These are phyloP conservation scores for Drosophila mimica DNA, from an alignment of 2,888 invertebrate genomes.

Conservation along the genomic window DNA sequence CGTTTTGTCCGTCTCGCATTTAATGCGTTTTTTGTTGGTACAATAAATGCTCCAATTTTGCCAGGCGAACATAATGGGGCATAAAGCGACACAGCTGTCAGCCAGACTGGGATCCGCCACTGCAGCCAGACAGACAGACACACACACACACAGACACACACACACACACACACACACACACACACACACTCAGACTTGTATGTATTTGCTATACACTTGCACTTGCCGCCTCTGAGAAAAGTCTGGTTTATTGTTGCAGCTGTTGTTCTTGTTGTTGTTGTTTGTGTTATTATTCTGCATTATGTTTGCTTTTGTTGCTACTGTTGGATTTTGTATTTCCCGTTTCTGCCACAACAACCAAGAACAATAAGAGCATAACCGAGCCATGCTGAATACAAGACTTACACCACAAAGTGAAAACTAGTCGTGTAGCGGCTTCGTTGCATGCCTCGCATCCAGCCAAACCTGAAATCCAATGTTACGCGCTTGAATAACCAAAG, in stretches of 20 bases:
- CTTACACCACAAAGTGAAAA: slow-evolving; percentile 37
- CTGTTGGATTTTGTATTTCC: slow-evolving; percentile 10
- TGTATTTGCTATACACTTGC: slow-evolving; percentile 33
- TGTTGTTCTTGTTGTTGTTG: slow-evolving; percentile 8
- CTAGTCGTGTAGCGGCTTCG: slow-evolving; percentile 29
- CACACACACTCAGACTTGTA: slow-evolving; percentile 4
- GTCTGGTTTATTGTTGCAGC: slow-evolving; percentile 58
- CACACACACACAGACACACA: slow-evolving; percentile 8
- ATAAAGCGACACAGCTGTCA: slow-evolving; percentile 50
- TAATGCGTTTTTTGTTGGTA: slow-evolving; percentile 83
- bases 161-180: slow-evolving; percentile 16
- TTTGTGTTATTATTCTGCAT: slow-evolving; percentile 44
- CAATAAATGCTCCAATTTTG: slow-evolving; percentile 85
- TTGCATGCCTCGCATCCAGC: slow-evolving; percentile 14
- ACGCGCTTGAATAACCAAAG: slow-evolving; percentile 33
- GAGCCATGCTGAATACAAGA: slow-evolving; percentile 13
- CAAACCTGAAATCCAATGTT: slow-evolving; percentile 37
- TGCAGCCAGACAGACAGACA: slow-evolving; percentile 7
- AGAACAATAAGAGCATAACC: slow-evolving; percentile 54
- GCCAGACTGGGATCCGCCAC: slow-evolving; percentile 37
- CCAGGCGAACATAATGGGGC: slow-evolving; percentile 83
- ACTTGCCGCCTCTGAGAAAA: slow-evolving; percentile 50
- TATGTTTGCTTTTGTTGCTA: slow-evolving; percentile 18
- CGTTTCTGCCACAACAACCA: slow-evolving; percentile 26
- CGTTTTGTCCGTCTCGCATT: slow-evolving; percentile 42